Evolutionary conservation across 1,140 invertebrate species (phyloP).

Genomic region (Sitobion miscanthi): DNA sequence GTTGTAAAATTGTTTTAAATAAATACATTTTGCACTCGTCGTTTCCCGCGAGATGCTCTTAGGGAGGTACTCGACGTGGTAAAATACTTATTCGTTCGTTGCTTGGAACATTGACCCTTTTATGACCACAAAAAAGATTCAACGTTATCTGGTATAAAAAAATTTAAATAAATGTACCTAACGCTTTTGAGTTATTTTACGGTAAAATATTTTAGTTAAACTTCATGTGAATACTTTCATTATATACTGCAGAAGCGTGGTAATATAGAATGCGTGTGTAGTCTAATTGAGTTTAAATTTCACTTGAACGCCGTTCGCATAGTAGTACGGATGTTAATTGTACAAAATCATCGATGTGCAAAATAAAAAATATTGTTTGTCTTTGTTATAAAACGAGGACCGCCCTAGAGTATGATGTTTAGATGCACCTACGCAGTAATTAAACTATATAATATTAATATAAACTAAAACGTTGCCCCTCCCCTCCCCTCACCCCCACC

Average conservation of each 20-base stretch:
- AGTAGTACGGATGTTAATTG: background rate
- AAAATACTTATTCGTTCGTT: background rate
- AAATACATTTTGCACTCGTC: too few species aligned
- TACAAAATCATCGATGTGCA: background rate
- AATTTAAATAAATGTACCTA: background rate
- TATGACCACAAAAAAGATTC: background rate
- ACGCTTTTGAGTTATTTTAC: background rate
- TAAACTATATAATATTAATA: slow-evolving; percentile 8
- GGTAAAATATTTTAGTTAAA: background rate
- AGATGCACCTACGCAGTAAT: background rate
- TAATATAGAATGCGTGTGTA: background rate
- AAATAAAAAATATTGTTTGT: background rate
- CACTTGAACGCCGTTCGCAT: background rate
- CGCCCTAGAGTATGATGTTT: background rate
- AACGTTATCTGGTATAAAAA: background rate
- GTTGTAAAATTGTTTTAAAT: background rate
- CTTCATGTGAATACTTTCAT: background rate
- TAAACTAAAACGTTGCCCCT: background rate
- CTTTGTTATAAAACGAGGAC: background rate
- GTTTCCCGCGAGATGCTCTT: background rate
- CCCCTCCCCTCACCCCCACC: too few species aligned
- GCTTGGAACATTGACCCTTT: background rate
- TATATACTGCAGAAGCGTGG: background rate
- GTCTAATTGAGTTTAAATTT: background rate
- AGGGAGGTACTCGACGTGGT: background rate